Evolutionary conservation across 1,140 invertebrate genomes (phyloP), one percentile per base, ranked within the genome.

Genomic region (Coelopa frigida): DNA sequence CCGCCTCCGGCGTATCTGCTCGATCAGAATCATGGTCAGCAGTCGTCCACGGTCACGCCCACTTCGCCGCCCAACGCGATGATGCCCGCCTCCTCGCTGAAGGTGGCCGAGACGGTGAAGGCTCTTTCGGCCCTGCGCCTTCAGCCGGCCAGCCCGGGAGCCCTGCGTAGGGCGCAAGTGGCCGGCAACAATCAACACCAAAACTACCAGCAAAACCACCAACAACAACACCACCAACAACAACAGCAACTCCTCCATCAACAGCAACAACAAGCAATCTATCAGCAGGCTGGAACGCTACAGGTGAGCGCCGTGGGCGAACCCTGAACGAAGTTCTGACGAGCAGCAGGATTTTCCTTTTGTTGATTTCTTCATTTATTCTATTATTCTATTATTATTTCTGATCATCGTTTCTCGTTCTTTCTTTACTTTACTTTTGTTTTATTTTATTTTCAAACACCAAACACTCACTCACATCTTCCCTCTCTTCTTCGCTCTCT

Each of bases 101-200:
- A 82, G 58, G 88, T 92, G n/a, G 87, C 87, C 3, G 87, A 91
- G 68, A 88, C 87, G 1, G 86, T 92, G 10, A 85, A 87, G 61
- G 87, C 84, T 17, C 67, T 92, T 44, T 89, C 87, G 0, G 87
- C 89, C 61, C 68, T 89, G 47, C 85, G 86, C 56, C 88, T 91
- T 65, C 87, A 84, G 53, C 88, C 89, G 1, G 85, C 87, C 2
- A 90, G 87, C 58, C 89, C 89, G 2, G 83, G 82, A 43, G 74
- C 85, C 3, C 71, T 89, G 12, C 77, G 87, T 5, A 55, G 62
- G 43, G 50, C 58, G 37, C 61, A 65, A 29, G 57, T 61, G 22
- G 55, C 56, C 21, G 56, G 58, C 20, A 54, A 55, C 5, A 55
- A 58, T 3, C 54, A 53, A 0, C 54, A 51, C 0, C 58, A 51